Evolutionary conservation across 2,888 invertebrate genomes (phyloP).

Genomic region (Morpho achilles): DNA sequence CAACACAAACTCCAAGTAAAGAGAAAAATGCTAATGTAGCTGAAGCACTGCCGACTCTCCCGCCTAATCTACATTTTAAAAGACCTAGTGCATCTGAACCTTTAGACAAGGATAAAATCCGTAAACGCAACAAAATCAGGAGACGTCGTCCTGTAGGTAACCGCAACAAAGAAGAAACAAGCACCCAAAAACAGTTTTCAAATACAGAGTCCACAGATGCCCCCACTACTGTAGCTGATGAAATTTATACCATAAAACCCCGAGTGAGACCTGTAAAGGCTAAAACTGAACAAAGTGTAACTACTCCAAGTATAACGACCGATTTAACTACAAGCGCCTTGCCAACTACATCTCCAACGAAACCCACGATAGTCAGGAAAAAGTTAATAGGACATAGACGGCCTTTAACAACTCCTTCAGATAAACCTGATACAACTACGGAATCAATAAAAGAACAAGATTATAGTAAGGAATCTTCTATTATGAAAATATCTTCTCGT

Average conservation of each 20-base stretch:
- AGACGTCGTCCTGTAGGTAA: constrained; percentile 65
- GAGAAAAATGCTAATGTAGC: constrained; percentile 47
- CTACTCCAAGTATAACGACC: constrained; percentile 64
- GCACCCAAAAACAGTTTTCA: constrained; percentile 34
- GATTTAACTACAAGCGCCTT: constrained; percentile 69
- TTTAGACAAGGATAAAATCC: constrained; percentile 57
- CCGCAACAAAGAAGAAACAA: constrained; percentile 50
- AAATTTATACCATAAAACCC: constrained; percentile 58
- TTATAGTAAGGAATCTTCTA: constrained; percentile 60
- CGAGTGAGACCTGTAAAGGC: constrained; percentile 53
- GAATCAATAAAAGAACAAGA: constrained; percentile 45
- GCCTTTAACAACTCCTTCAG: constrained; percentile 47
- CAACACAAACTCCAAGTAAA: constrained; percentile 39
- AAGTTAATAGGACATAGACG: constrained; percentile 55
- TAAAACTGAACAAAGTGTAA: constrained; percentile 52
- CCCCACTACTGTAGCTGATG: constrained; percentile 47
- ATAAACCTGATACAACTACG: constrained; percentile 61
- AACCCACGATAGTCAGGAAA: constrained; percentile 63
- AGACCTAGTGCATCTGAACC: constrained; percentile 49
- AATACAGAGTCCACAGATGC: constrained; percentile 40
- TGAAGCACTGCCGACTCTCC: constrained; percentile 65
- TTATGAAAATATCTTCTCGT: constrained; percentile 73
- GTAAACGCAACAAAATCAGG: constrained; percentile 68
- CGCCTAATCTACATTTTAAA: constrained; percentile 69
- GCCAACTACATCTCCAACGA: constrained; percentile 67